Evolutionary conservation across 2,113 vertebrate species (phyloP).

Genomic region (Verasper variegatus): DNA sequence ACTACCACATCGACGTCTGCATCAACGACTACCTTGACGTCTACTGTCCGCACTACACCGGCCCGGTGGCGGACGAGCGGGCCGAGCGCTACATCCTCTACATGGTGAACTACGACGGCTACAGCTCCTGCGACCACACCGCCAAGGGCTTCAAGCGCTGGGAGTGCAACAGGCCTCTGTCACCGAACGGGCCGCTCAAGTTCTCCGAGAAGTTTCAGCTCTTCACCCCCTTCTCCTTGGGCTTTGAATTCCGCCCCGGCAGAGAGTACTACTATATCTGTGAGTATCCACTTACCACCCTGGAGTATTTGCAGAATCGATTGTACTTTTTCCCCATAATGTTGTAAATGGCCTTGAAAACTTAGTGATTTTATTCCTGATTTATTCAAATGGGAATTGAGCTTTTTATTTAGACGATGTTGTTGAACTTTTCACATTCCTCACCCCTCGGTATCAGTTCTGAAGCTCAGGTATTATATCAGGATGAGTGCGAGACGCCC

Average conservation of each 20-base stretch:
- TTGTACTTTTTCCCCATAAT: too few species aligned
- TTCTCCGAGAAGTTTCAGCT: constrained; percentile 99
- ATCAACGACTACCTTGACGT: constrained; percentile 99
- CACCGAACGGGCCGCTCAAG: constrained; percentile 95
- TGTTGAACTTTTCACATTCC: neutral
- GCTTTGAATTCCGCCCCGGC: constrained; percentile 98
- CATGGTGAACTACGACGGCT: constrained; percentile 99
- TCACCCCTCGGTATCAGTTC: neutral
- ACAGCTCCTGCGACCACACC: constrained; percentile 96
- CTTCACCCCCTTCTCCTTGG: constrained; percentile 97
- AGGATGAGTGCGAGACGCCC: neutral
- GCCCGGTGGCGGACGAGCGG: constrained; percentile 90
- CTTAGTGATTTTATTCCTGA: too few species aligned
- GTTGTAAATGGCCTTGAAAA: neutral
- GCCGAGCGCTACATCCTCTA: constrained; percentile 96
- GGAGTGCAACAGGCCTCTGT: constrained; percentile 97
- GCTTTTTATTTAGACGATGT: too few species aligned
- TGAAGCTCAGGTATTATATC: neutral
- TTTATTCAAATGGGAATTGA: too few species aligned
- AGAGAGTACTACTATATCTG: constrained; percentile 99
- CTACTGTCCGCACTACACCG: constrained; percentile 95
- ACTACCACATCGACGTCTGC: constrained; percentile 98
- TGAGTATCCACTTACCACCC: constrained; percentile 84
- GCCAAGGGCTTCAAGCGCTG: constrained; percentile 99
- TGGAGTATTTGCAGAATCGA: too few species aligned